These are phyloP conservation scores for Philypnodon macrostomus DNA, from an alignment of 2,797 vertebrate species.

Conservation along the genomic window DNA sequence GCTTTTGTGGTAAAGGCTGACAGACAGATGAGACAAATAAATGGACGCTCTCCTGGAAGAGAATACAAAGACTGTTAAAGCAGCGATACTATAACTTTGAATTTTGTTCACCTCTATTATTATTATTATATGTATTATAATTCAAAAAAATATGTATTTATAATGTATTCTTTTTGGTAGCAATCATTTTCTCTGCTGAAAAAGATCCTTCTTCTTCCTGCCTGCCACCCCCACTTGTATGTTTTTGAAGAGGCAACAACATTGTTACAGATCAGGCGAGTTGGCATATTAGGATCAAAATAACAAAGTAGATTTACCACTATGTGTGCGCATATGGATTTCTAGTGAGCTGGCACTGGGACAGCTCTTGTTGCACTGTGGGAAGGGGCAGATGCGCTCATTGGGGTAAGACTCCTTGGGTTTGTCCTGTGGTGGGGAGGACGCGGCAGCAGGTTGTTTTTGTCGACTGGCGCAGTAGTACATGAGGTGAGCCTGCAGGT, in stretches of 20 bases:
- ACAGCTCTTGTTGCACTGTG: conserved; percentile 97
- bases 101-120: too few relatives aligned
- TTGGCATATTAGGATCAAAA: too few relatives aligned
- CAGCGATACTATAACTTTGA: too few relatives aligned
- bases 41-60: conserved; percentile 89
- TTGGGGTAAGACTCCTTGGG: conserved; percentile 92
- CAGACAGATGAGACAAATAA: conserved; percentile 94
- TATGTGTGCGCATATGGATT: conserved; percentile 98
- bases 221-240: too few relatives aligned
- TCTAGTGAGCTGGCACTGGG: conserved; percentile 97
- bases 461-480: conserved; percentile 97
- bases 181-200: too few relatives aligned
- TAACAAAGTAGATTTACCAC: too few relatives aligned
- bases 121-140: too few relatives aligned
- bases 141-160: too few relatives aligned
- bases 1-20: conserved; percentile 98
- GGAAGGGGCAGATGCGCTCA: conserved; percentile 92
- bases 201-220: too few relatives aligned
- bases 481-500: conserved; percentile 94
- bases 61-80: conserved; percentile 1
- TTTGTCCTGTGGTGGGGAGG: conserved; percentile 84
- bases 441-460: conserved; percentile 78
- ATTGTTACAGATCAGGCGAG: too few relatives aligned
- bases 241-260: too few relatives aligned
- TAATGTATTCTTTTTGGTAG: too few relatives aligned